These are phyloP conservation scores for Tangara arthus DNA, from an alignment of 2,797 vertebrate genomes.

Conservation along the genomic window DNA sequence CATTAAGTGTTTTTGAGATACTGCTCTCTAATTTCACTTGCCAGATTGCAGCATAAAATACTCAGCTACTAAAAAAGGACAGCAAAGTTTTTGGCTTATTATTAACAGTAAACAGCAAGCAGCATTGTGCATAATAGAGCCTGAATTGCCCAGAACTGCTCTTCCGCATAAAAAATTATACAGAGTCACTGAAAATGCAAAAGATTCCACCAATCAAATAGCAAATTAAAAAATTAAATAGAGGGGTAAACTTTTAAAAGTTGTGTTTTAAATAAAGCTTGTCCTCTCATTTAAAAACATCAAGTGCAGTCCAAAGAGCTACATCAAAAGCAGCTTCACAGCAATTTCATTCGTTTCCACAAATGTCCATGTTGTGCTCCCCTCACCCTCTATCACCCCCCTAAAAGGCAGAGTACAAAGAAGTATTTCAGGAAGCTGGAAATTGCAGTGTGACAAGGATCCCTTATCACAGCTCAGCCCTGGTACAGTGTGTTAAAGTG, in stretches of 20 bases:
- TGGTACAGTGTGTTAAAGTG: slow-evolving; percentile 34
- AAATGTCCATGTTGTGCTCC: not conserved
- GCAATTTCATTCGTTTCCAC: slow-evolving; percentile 14
- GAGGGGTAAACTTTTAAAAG: slow-evolving; percentile 1
- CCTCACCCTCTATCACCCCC: not conserved
- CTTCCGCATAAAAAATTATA: not conserved
- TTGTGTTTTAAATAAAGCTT: slow-evolving; percentile 23
- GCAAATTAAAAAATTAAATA: not conserved
- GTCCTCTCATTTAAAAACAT: not conserved
- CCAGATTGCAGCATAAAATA: not conserved
- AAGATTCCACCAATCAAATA: not conserved
- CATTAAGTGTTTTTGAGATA: not conserved
- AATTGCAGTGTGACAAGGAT: slow-evolving; percentile 51
- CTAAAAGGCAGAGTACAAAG: not conserved
- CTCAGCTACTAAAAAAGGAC: not conserved
- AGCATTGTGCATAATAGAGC: not conserved
- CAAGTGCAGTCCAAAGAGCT: not conserved
- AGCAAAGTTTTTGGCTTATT: not conserved
- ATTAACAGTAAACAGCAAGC: not conserved
- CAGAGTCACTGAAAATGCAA: not conserved
- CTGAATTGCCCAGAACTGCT: not conserved
- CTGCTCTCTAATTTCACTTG: not conserved
- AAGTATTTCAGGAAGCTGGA: slow-evolving; percentile 36
- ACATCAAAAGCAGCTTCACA: not conserved
- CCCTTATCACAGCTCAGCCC: slow-evolving; percentile 38